Evolutionary conservation across 2,113 vertebrate genomes (phyloP), one percentile per base, ranked within the genome.

Genomic region (Trinectes maculatus): DNA sequence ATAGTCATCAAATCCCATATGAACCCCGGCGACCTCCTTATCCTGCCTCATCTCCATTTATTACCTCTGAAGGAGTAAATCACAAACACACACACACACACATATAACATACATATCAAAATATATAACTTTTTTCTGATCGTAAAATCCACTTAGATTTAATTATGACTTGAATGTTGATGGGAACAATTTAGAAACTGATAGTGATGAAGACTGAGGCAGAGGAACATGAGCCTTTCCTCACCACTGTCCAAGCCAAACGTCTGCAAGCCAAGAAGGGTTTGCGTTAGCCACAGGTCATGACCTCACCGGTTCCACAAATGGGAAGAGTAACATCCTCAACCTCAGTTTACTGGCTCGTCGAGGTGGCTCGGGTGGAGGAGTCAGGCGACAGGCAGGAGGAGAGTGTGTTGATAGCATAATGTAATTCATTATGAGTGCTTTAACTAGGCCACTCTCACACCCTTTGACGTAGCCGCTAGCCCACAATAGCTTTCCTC

Each of bases 361-460:
- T 59, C 70, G 24, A 42, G 26, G 65, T 55, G 53, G 56, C 65
- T 24, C 21, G 2, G 47, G 34, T 29, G 3, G 71, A 25, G 36
- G 15, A 66, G 65, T 77, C 58, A 63, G 57, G 10, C 34, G 12
- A 57, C 59, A 6, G 43, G 36, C 64, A 40, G 47, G 33, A 54
- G 57, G 8, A 56, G 51, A 40, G 51, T 25, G 66, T 33, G 67
- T 59, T 68, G 55, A 55, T 31, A 49, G 48, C 55, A 9, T 61
- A 61, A 70, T 62, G 60, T 58, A 48, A 81, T 82, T 40, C 72
- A 79, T 79, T 57, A 69, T 3, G 44, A 57, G 54, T 8, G 47
- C 56, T 73, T 73, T 64, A 77, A 61, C 64, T 52, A 44, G 63
- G 63, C 63, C 64, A 64, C 47, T 62, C 63, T 73, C 36, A 43